Evolutionary conservation across 2,797 vertebrate genomes (phyloP), one percentile per base, ranked within the genome.

Genomic region (Xerus rutilus): DNA sequence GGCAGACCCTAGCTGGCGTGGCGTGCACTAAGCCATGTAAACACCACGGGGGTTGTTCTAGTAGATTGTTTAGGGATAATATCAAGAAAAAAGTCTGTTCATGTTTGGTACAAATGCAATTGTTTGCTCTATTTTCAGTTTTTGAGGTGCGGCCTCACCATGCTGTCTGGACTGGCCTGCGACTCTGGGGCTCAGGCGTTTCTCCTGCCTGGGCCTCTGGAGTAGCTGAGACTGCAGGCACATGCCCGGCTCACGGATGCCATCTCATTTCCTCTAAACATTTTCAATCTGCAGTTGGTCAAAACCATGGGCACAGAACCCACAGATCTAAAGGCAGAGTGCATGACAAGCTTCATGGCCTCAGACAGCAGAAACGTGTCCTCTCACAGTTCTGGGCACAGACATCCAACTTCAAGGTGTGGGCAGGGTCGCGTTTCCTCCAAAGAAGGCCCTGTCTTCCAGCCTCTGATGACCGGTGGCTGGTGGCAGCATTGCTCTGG

Each of bases 401-500:
- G 49, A n/a, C 43, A 20, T 21, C 65, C 17, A 43, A 57, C 13
- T 5, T 52, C 25, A 43, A 12, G 57, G 32, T 14, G 23, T 45
- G 23, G 0, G 18, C 28, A 43, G 62, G 45, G 32, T 45, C 5
- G 0, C 0, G 8, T 10, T 39, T 28, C 20, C 72, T n/a, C 32
- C 30, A 18, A 15, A 18, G 64, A n/a, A 35, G 30, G 7, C 30
- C 45, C 81, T 32, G 14, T 8, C 64, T 30, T 10, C 62, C 32
- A 3, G 15, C 47, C 20, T 70, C 49, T 4, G 43, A 70, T 7
- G 32, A 32, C 84, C 59, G 62, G 14, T 4, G 7, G 73, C 64
- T 64, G 23, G 4, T 12, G 69, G 20, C 3, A 3, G 32, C 35
- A 1, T 28, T 35, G 14, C 72, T 8, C 0, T 0, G 32, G 54